A percentile compares a stretch with the other conserved stretches of the same genome.
Conservation (phyloP, 2,888 invertebrate genomes). For the Seira musarum region DNA sequence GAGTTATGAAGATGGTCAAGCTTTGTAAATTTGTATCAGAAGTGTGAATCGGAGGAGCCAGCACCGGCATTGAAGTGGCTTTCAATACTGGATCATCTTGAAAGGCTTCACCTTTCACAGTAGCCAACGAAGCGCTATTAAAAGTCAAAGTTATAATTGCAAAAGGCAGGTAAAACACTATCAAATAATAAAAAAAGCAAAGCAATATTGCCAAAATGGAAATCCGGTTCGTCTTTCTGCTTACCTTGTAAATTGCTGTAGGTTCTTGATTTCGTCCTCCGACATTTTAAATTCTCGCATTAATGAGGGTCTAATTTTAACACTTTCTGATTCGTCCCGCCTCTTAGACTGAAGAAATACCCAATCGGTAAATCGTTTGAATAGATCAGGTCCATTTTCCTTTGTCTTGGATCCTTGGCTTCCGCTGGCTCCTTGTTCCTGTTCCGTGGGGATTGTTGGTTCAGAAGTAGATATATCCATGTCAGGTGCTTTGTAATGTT, state of each 20-base stretch:
- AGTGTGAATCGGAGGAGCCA: conserved; percentile 44
- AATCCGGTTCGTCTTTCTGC: neutral
- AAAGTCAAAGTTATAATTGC: neutral
- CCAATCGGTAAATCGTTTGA: conserved; percentile 43
- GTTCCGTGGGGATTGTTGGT: neutral
- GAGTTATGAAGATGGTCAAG: conserved; percentile 57
- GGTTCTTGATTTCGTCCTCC: neutral
- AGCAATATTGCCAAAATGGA: neutral
- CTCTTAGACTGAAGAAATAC: conserved; percentile 31
- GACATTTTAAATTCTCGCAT: neutral
- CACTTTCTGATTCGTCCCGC: neutral
- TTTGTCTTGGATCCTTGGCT: neutral
- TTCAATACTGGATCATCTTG: conserved; percentile 52
- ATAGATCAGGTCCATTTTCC: conserved; percentile 7
- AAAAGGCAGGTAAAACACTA: neutral
- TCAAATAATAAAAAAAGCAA: conserved; percentile 9
- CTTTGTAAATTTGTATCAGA: conserved; percentile 41
- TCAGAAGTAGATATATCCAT: neutral
- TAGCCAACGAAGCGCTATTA: conserved; percentile 24
- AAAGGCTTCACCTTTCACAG: conserved; percentile 47
- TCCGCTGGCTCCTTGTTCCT: conserved; percentile 2
- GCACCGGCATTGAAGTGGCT: conserved; percentile 50
- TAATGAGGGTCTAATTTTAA: neutral
- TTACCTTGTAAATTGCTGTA: conserved; percentile 23
- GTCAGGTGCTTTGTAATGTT: neutral